Evolutionary conservation across 2,888 invertebrate species (phyloP).

Genomic region (Elaeidobius kamerunicus): DNA sequence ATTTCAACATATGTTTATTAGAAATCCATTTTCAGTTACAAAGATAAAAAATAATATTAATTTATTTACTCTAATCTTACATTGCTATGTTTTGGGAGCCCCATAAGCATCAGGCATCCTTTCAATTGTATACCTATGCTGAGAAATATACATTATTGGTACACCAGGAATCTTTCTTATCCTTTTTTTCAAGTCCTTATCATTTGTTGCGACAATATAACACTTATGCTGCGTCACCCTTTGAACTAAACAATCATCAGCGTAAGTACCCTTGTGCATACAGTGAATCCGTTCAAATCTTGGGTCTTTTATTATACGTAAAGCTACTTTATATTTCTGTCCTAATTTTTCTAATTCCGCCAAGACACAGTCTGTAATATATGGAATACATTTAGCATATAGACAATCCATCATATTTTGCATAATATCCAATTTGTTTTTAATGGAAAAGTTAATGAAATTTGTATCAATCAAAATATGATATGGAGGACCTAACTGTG

Average conservation of each 20-base stretch:
- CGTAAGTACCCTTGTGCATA: conserved; percentile 96
- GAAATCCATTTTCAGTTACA: background rate
- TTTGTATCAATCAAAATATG: conserved; percentile 96
- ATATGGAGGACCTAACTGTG: conserved; percentile 96
- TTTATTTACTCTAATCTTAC: background rate
- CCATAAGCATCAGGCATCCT: conserved; percentile 99
- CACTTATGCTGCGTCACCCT: conserved; percentile 97
- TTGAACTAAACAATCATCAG: conserved; percentile 97
- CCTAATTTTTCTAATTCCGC: conserved; percentile 98
- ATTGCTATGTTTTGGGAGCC: conserved; percentile 62
- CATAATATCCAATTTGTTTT: conserved; percentile 94
- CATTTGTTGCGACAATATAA: conserved; percentile 99
- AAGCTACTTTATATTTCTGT: conserved; percentile 86
- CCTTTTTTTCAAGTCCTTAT: conserved; percentile 92
- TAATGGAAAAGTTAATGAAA: conserved; percentile 97
- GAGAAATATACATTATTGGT: conserved; percentile 95
- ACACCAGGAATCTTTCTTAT: conserved; percentile 98
- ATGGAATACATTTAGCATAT: conserved; percentile 97
- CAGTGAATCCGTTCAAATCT: conserved; percentile 91
- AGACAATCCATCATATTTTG: conserved; percentile 99
- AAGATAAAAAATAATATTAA: background rate
- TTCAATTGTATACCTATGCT: conserved; percentile 93
- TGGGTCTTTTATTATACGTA: conserved; percentile 91
- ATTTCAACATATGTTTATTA: no score
- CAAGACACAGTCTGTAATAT: conserved; percentile 96